Percentiles rank a stretch among this genome's conserved stretches.
These are phyloP conservation scores for Scaptomyza flava DNA, from an alignment of 2,888 invertebrate genomes.

Conservation along the genomic window DNA sequence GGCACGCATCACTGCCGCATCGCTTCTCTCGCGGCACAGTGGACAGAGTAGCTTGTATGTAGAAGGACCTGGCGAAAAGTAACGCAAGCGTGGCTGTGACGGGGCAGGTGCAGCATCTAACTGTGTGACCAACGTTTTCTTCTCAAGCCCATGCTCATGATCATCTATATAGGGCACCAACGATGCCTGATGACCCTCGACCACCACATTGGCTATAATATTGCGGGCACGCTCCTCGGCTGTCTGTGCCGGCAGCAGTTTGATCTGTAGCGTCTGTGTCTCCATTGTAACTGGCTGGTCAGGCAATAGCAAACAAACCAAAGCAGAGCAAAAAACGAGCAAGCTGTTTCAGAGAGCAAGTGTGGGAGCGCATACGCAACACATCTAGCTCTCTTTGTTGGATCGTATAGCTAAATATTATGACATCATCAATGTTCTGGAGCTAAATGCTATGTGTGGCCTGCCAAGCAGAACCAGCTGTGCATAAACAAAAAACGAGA, in stretches of 20 bases:
- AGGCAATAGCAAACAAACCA: constrained; percentile 2
- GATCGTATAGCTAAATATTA: constrained; percentile 35
- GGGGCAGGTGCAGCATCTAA: constrained; percentile 33
- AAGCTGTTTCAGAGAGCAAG: constrained; percentile 1
- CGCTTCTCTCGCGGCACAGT: constrained; percentile 76
- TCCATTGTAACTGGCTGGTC: constrained; percentile 61
- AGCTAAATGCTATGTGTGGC: constrained; percentile 31
- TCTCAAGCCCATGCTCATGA: constrained; percentile 45
- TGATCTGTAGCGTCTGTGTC: constrained; percentile 70
- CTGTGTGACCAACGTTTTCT: constrained; percentile 37
- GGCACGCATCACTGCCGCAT: constrained; percentile 80
- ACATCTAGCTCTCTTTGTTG: constrained; percentile 2
- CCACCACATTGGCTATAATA: constrained; percentile 77
- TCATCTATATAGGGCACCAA: constrained; percentile 79
- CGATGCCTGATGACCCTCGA: constrained; percentile 61
- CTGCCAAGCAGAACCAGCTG: constrained; percentile 49
- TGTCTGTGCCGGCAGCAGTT: constrained; percentile 71
- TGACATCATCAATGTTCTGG: constrained; percentile 55
- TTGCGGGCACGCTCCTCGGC: constrained; percentile 77
- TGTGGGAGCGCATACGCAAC: constrained; percentile 12
- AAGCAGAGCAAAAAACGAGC: constrained; percentile 8
- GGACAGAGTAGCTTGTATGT: constrained; percentile 81
- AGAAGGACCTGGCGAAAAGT: constrained; percentile 81
- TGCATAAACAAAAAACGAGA: background rate
- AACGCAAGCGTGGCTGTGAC: constrained; percentile 61